Conservation (phyloP, 2,797 vertebrate genomes). For the Podargus strigoides region DNA sequence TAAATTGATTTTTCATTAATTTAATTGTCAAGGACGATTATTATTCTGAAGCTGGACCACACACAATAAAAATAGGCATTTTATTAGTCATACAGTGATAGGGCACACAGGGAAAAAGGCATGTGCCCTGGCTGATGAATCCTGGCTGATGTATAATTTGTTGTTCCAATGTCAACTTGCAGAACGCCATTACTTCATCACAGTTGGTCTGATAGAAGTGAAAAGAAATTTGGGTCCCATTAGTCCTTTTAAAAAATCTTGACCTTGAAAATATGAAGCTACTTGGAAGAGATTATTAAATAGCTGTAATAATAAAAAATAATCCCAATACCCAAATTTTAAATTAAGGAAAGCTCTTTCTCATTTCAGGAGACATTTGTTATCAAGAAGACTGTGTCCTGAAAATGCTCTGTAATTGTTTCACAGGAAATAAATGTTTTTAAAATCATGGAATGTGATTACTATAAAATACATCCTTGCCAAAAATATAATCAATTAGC, state of each 20-base stretch:
- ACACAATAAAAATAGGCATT: constrained; percentile 52
- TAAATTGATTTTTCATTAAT: constrained; percentile 67
- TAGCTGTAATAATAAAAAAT: constrained; percentile 5
- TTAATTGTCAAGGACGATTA: constrained; percentile 40
- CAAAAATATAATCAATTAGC: constrained; percentile 10
- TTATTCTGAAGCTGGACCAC: constrained; percentile 51
- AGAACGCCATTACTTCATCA: constrained; percentile 24
- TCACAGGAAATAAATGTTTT: constrained; percentile 32
- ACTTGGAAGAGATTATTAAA: constrained; percentile 19
- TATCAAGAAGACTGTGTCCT: background rate
- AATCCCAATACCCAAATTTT: background rate
- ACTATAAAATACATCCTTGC: background rate
- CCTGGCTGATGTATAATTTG: constrained; percentile 2
- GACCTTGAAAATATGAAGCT: constrained; percentile 30
- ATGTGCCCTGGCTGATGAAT: background rate
- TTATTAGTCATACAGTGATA: constrained; percentile 40
- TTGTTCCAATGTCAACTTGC: constrained; percentile 16
- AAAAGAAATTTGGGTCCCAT: background rate
- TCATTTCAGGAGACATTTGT: constrained; percentile 8
- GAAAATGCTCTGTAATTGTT: background rate
- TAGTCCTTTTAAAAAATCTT: background rate
- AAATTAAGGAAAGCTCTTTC: constrained; percentile 11
- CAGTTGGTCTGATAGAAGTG: background rate
- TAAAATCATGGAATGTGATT: background rate
- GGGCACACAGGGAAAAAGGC: background rate